A percentile compares a stretch with the other conserved stretches of the same genome.
Conservation (phyloP, 2,797 vertebrate species). For the Pseudochirops corinnae region DNA sequence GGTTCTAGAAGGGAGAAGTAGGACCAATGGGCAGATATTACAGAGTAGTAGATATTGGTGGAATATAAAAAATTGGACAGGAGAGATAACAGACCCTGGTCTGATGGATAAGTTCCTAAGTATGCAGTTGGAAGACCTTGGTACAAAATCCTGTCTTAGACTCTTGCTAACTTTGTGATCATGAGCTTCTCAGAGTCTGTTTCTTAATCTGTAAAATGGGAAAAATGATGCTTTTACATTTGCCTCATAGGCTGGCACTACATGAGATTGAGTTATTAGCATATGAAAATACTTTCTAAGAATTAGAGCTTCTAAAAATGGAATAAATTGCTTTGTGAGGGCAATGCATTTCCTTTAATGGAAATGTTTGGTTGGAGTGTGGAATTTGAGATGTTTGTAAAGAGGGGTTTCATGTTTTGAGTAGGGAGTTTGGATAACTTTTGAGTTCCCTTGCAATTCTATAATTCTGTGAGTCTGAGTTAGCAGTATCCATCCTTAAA, state of each 20-base stretch:
- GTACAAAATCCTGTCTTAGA: neutral
- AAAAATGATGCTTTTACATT: neutral
- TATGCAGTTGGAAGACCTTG: neutral
- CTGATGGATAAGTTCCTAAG: neutral
- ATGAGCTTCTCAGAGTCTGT: neutral
- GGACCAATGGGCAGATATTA: neutral
- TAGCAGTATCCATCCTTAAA: neutral
- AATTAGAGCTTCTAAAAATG: neutral
- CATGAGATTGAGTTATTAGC: neutral
- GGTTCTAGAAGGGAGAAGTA: neutral
- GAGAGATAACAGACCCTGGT: neutral
- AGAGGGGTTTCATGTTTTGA: neutral
- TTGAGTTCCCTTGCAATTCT: neutral
- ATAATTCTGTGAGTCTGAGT: neutral
- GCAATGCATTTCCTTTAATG: neutral
- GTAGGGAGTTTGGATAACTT: neutral
- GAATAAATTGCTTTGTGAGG: neutral
- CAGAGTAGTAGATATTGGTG: neutral
- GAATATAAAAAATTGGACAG: neutral
- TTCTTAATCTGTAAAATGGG: neutral
- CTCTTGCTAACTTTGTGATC: neutral
- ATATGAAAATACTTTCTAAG: neutral
- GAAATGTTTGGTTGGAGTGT: neutral
- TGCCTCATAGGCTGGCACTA: neutral
- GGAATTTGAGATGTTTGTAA: neutral